Evolutionary conservation across 2,888 invertebrate species (phyloP).

Genomic region (Mayetiola destructor): DNA sequence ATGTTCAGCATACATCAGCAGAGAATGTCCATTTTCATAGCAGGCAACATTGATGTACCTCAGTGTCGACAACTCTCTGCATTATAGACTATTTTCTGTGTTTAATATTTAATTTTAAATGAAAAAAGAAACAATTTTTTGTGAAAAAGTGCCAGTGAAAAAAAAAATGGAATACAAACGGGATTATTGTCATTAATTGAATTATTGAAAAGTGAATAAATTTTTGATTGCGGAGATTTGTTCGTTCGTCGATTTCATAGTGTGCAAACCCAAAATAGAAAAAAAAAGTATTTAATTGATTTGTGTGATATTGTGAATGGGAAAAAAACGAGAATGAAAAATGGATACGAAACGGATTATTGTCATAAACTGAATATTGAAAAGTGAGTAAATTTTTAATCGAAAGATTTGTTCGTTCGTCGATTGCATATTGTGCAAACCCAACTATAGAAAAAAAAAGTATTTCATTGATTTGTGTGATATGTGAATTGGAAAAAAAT

Average conservation of each 20-base stretch:
- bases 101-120: too few species aligned
- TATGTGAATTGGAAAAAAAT: conserved; percentile 2
- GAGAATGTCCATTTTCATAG: conserved; percentile 9
- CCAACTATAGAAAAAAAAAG: neutral
- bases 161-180: neutral
- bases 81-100: neutral
- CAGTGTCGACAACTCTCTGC: conserved; percentile 5
- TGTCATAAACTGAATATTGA: too few species aligned
- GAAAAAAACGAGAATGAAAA: neutral
- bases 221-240: neutral
- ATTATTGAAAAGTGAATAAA: neutral
- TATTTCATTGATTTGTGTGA: neutral
- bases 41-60: conserved; percentile 6
- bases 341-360: too few species aligned
- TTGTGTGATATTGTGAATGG: neutral
- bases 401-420: too few species aligned
- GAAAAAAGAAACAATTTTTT: too few species aligned
- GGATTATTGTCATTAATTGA: too few species aligned
- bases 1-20: conserved; percentile 11
- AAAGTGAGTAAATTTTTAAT: neutral
- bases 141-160: too few species aligned
- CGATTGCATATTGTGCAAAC: too few species aligned
- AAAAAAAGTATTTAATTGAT: neutral
- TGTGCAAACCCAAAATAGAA: conserved; percentile 1
- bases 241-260: neutral